Base-by-base conservation (phyloP, 2,113 vertebrate genomes). In the Peromyscus polionotus region DNA sequence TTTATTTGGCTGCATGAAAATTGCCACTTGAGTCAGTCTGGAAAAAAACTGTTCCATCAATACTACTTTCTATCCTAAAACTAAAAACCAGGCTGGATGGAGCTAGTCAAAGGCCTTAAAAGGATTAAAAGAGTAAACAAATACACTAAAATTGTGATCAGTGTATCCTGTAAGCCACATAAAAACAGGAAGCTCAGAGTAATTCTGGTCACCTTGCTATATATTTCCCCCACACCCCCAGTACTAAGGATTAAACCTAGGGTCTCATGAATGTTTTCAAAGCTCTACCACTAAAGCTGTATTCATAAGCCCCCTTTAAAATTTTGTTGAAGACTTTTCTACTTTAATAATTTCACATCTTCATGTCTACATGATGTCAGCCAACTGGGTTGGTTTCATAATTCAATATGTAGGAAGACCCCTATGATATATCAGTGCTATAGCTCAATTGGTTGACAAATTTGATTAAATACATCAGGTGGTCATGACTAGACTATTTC, bases 1-100 rank as follows among this genome's bases (percentile, higher is more conserved):
- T 95, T 42, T 51, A 97, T 81, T 86, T 93, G 70, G 94, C 61
- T 94, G 91, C 42, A 57, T 92, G 54, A 20, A 93, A 94, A 97
- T 73, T 94, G 76, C 17, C 45, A 90, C 24, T 77, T 83, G 76
- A 90, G 33, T 61, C 39, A 22, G 83, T 95, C 76, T 89, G 63
- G 54, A 76, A 93, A 67, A 54, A 96, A 77, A 42, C 33, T 28
- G n/a, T 57, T 81, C 1, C 45, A 81, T 75, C 20, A 86, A 88
- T 73, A 90, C 24, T 13, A 76, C 48, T 95, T 85, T 92, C 11
- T 14, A 93, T 67, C 20, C n/a, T 59, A 94, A 94, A 88, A 94
- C 63, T 90, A 92, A 91, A 94, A 24, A 51, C 3, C 67, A 96
- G 90, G 83, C 36, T 93, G 48, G 68, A 97, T 33, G 45, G 70